Conservation (phyloP, 2,113 vertebrate species). For the Patagioenas fasciata region DNA sequence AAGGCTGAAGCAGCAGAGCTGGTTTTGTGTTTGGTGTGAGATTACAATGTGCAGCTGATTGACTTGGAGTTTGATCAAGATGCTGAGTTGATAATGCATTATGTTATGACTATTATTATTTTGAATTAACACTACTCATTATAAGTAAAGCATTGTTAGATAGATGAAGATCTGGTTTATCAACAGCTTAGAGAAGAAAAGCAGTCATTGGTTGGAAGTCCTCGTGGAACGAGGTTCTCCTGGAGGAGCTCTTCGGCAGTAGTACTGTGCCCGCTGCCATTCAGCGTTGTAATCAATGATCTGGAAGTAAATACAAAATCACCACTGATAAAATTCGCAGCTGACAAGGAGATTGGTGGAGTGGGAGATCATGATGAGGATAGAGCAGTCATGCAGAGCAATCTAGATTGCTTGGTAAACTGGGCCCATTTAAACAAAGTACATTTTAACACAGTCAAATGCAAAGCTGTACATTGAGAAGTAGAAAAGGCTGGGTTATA, state of each 20-base stretch:
- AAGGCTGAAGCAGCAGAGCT: not conserved
- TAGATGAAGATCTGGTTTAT: not conserved
- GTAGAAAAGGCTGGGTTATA: not conserved
- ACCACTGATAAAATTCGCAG: not conserved
- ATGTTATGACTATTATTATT: not conserved
- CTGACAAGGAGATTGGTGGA: not conserved
- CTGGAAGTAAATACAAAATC: slow-evolving; percentile 61
- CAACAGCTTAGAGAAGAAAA: not conserved
- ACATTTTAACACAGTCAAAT: not conserved
- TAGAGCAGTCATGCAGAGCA: slow-evolving; percentile 35
- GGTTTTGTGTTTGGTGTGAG: not conserved
- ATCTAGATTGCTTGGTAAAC: slow-evolving; percentile 25
- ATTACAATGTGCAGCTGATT: not conserved
- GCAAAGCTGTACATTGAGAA: not conserved
- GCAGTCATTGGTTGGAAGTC: not conserved
- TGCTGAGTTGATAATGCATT: accelerated
- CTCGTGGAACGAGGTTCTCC: not conserved
- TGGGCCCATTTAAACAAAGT: not conserved
- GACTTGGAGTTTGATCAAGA: not conserved
- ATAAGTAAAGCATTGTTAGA: not conserved
- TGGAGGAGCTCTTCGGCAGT: not conserved
- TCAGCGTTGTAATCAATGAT: not conserved
- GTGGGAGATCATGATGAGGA: slow-evolving; percentile 38
- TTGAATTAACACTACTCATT: not conserved
- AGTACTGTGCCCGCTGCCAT: not conserved